Percentiles rank a stretch among this genome's conserved stretches.
Evolutionary conservation across 2,888 invertebrate genomes (phyloP).

Genomic region (Buathra laborator): DNA sequence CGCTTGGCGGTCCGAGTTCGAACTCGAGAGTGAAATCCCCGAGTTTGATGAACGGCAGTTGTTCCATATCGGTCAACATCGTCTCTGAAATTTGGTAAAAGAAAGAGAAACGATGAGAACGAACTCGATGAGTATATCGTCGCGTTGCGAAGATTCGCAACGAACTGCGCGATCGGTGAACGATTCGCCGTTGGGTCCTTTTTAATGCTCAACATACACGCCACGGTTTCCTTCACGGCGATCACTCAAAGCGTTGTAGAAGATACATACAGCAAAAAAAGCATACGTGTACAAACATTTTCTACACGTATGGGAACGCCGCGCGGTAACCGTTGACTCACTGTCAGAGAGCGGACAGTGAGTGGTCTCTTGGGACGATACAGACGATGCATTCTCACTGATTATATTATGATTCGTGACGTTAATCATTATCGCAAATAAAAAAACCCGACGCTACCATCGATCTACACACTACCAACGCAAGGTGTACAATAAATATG

Average conservation of each 20-base stretch:
- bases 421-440: neutral
- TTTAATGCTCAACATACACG: conserved; percentile 3
- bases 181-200: conserved; percentile 7
- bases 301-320: neutral
- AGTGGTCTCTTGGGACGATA: neutral
- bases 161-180: conserved; percentile 20
- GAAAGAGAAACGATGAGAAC: neutral
- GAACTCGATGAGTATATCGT: neutral
- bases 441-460: neutral
- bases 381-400: neutral
- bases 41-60: conserved; percentile 89
- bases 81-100: conserved; percentile 85
- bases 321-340: conserved; percentile 12
- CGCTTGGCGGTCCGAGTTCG: conserved; percentile 89
- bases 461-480: neutral
- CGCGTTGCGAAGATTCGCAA: neutral
- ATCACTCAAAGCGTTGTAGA: conserved; percentile 21
- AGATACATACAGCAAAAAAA: neutral
- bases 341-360: conserved; percentile 7
- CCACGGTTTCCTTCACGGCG: neutral
- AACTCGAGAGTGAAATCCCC: conserved; percentile 89
- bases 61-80: conserved; percentile 91
- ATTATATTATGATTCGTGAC: conserved; percentile 24
- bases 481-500: neutral
- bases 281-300: neutral